Evolutionary conservation across 1,140 invertebrate genomes (phyloP).

Genomic region (Diorhabda sublineata): DNA sequence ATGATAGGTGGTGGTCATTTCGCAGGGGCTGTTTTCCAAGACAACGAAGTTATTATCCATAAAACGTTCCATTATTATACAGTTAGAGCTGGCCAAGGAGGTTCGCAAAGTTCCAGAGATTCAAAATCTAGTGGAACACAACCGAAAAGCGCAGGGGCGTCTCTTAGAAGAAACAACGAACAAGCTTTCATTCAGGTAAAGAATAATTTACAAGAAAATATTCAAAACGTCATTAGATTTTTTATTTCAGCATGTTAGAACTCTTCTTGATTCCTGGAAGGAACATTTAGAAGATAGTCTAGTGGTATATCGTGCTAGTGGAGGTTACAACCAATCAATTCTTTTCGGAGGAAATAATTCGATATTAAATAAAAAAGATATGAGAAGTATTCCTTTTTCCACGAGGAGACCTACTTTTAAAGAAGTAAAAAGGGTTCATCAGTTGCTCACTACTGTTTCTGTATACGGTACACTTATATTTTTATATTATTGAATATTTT

Average conservation of each 20-base stretch:
- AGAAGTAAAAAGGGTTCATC: conserved; percentile 74
- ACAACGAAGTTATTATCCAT: conserved; percentile 62
- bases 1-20: conserved; percentile 86
- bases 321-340: conserved; percentile 65
- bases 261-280: conserved; percentile 67
- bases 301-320: conserved; percentile 76
- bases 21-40: conserved; percentile 76
- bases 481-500: background rate
- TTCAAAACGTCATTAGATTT: background rate
- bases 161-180: conserved; percentile 62
- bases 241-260: conserved; percentile 70
- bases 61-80: conserved; percentile 88
- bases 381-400: conserved; percentile 76
- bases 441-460: conserved; percentile 61
- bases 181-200: conserved; percentile 60
- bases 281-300: conserved; percentile 62
- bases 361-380: conserved; percentile 62
- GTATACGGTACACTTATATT: conserved; percentile 30
- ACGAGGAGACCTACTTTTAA: conserved; percentile 77
- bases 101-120: conserved; percentile 69
- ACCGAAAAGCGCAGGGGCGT: conserved; percentile 77
- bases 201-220: background rate
- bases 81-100: conserved; percentile 77
- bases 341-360: conserved; percentile 74
- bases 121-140: conserved; percentile 58